These are phyloP conservation scores for Eulithis prunata DNA, from an alignment of 2,888 invertebrate genomes.

Conservation along the genomic window DNA sequence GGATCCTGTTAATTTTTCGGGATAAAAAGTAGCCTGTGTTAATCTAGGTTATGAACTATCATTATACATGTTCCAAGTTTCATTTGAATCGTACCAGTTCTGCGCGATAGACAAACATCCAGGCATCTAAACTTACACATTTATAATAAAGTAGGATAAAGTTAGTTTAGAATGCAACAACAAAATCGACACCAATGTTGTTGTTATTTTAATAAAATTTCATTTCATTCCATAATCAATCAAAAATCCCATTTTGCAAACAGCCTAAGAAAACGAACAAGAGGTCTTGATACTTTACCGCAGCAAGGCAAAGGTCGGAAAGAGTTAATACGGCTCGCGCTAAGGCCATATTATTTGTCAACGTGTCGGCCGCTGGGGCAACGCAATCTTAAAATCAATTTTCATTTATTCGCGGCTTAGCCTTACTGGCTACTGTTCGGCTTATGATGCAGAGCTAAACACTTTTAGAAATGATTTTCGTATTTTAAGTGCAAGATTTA, in stretches of 20 bases:
- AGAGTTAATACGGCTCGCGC: slow-evolving; percentile 57
- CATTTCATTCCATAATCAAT: neutral
- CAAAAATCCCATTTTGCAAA: neutral
- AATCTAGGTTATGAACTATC: too few relatives aligned
- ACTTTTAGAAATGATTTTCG: slow-evolving; percentile 30
- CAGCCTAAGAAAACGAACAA: slow-evolving; percentile 1
- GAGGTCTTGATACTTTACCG: slow-evolving; percentile 29
- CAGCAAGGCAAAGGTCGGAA: slow-evolving; percentile 28
- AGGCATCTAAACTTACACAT: too few relatives aligned
- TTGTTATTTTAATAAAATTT: too few relatives aligned
- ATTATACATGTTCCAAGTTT: too few relatives aligned
- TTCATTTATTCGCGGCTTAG: slow-evolving; percentile 84
- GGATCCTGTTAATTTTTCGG: too few relatives aligned
- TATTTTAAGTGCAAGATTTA: too few relatives aligned
- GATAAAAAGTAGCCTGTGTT: too few relatives aligned
- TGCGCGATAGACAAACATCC: too few relatives aligned
- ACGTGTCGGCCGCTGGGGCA: slow-evolving; percentile 60
- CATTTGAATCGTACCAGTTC: too few relatives aligned
- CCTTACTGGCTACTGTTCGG: slow-evolving; percentile 70
- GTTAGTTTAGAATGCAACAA: too few relatives aligned
- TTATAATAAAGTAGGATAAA: too few relatives aligned
- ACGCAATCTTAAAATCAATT: slow-evolving; percentile 83
- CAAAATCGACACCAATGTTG: too few relatives aligned
- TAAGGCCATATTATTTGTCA: slow-evolving; percentile 79
- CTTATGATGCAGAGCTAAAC: slow-evolving; percentile 53